Percentiles rank a stretch among this genome's conserved stretches.
These are phyloP conservation scores for Coregonus suidteri DNA, from an alignment of 2,797 vertebrate species.

Conservation along the genomic window DNA sequence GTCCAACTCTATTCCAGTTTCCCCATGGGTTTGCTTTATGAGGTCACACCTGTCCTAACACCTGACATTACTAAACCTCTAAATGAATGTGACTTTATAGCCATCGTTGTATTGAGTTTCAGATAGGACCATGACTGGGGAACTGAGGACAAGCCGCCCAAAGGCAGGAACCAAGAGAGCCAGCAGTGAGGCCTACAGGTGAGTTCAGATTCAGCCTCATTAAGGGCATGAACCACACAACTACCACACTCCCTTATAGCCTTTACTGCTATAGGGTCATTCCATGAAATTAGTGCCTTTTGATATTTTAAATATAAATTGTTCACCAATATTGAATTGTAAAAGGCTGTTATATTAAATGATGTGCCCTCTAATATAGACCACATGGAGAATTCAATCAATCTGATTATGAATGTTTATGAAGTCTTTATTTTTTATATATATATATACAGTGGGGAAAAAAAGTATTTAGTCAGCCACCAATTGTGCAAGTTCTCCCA, in stretches of 20 bases:
- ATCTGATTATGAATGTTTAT: too few species aligned
- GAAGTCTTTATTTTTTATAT: too few species aligned
- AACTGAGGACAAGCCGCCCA: conserved; percentile 24
- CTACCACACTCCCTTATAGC: background rate
- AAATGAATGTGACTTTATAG: conserved; percentile 6
- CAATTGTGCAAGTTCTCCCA: too few species aligned
- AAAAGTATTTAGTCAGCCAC: too few species aligned
- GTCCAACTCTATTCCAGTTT: conserved; percentile 9
- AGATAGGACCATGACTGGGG: conserved; percentile 40
- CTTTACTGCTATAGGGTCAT: too few species aligned
- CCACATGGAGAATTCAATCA: too few species aligned
- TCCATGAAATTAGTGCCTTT: too few species aligned
- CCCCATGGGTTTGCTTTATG: background rate
- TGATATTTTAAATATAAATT: too few species aligned
- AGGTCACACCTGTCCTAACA: conserved; percentile 1
- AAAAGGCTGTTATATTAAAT: too few species aligned
- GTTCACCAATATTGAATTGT: too few species aligned
- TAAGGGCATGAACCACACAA: background rate
- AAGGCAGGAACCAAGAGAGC: conserved; percentile 28
- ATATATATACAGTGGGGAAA: too few species aligned
- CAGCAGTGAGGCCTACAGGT: conserved; percentile 39
- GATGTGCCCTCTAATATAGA: too few species aligned
- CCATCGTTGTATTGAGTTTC: conserved; percentile 3
- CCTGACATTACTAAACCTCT: background rate
- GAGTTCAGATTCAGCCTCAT: background rate